Percentiles rank a stretch among this genome's conserved stretches.
phyloP scores from a whole-genome alignment of 2,113 vertebrate genomes.

The Apodemus sylvaticus region DNA sequence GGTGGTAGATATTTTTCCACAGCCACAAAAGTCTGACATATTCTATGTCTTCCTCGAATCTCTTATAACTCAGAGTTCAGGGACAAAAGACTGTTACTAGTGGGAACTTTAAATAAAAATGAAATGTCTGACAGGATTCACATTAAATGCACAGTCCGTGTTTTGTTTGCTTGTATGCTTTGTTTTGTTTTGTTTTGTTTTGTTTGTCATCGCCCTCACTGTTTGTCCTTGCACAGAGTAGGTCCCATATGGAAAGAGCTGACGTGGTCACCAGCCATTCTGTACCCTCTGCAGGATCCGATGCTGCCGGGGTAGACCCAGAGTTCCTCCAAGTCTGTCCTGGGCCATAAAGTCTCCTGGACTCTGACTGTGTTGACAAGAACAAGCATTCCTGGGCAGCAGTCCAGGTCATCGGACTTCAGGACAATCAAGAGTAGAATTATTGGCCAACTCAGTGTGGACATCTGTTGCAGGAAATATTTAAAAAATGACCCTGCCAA shows the following conservation, averaged over 20 bases:
- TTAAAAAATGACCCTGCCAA: no score
- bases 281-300: background rate
- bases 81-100: background rate
- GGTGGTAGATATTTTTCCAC: background rate
- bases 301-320: background rate
- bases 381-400: background rate
- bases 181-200: no score
- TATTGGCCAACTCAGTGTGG: background rate
- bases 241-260: background rate
- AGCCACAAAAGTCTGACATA: background rate
- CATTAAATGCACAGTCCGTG: background rate
- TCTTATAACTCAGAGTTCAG: background rate
- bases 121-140: background rate
- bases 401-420: background rate
- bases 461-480: background rate
- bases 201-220: background rate
- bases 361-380: background rate
- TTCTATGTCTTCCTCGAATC: background rate
- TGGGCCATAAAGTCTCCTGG: background rate
- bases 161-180: no score
- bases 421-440: background rate
- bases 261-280: background rate
- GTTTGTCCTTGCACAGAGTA: background rate
- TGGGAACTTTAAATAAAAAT: background rate
- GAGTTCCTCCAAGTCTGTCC: background rate